Evolutionary conservation across 2,113 vertebrate species (phyloP).

Genomic region (human (Homo sapiens)): GRCh38 chr5:4807501-4808000

Average conservation of each 20-base stretch:
- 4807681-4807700: background rate
- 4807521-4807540: background rate
- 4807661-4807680: background rate
- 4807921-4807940: background rate
- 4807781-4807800: accelerated
- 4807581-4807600: accelerated
- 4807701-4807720: background rate
- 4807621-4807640: background rate
- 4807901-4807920: background rate
- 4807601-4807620: too few relatives aligned
- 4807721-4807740: accelerated
- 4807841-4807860: background rate
- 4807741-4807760: background rate
- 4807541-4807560: background rate
- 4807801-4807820: background rate
- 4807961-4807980: background rate
- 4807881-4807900: background rate
- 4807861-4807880: accelerated
- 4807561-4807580: background rate
- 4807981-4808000: background rate
- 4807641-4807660: background rate
- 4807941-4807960: background rate
- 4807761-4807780: accelerated
- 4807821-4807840: background rate
- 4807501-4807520: background rate